phyloP scores from a whole-genome alignment of 2,113 vertebrate species.

The Octodon degus region DNA sequence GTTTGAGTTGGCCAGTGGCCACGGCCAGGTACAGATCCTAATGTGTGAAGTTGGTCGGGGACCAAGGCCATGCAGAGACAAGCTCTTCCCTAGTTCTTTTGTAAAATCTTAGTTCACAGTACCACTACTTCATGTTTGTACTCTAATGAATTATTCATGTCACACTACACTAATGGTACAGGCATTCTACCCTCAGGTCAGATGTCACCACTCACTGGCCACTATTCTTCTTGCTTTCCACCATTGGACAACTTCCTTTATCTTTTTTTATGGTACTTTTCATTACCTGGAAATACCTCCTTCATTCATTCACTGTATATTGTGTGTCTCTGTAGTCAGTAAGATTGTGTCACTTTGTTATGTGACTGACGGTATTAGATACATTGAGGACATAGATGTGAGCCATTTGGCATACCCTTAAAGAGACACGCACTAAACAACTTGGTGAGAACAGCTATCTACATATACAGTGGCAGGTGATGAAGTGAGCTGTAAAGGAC shows the following conservation, averaged over 20 bases:
- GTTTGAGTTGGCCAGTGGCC: not conserved
- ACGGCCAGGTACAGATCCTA: not conserved
- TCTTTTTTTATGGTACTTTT: slow-evolving; percentile 64
- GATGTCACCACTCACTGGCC: not conserved
- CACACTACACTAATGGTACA: not conserved
- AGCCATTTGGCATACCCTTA: not conserved
- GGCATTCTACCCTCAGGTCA: slow-evolving; percentile 7
- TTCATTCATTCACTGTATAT: slow-evolving; percentile 58
- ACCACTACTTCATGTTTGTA: not conserved
- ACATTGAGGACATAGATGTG: not conserved
- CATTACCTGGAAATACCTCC: slow-evolving; percentile 56
- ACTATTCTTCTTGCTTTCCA: accelerated
- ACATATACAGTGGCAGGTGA: not conserved
- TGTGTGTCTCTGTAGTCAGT: slow-evolving; percentile 37
- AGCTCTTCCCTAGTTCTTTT: not conserved
- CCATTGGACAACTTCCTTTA: not conserved
- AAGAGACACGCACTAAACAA: slow-evolving; percentile 23
- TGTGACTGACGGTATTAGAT: not conserved
- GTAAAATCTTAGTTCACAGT: not conserved
- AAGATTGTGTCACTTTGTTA: slow-evolving; percentile 69
- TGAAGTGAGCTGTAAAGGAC: slow-evolving; percentile 5
- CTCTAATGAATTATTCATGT: not conserved
- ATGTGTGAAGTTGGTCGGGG: not conserved
- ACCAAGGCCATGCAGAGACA: not conserved
- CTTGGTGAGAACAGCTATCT: slow-evolving; percentile 32